phyloP scores from a whole-genome alignment of 1,140 invertebrate genomes.

The Heliconius himera region DNA sequence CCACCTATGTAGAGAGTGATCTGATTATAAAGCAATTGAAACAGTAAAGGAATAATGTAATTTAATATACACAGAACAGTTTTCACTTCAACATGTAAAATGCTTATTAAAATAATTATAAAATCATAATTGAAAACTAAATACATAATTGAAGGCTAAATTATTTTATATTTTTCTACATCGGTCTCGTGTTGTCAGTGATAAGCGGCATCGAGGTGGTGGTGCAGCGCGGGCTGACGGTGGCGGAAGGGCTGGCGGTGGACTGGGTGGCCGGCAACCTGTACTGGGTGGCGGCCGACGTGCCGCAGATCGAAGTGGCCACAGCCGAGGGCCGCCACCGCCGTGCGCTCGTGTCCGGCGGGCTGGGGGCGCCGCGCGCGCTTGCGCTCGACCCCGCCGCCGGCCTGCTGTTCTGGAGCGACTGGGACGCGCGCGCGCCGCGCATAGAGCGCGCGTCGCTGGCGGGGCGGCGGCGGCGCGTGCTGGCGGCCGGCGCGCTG shows the following conservation, averaged over 20 bases:
- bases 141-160: no score
- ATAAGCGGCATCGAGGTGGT: conserved; percentile 91
- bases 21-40: no score
- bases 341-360: conserved; percentile 90
- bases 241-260: conserved; percentile 92
- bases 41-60: no score
- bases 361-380: conserved; percentile 93
- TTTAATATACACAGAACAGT: no score
- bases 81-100: no score
- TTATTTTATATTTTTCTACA: no score
- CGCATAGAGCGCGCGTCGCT: conserved; percentile 93
- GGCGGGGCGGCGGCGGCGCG: conserved; percentile 86
- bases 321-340: conserved; percentile 87
- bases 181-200: conserved; percentile 64
- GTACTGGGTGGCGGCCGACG: conserved; percentile 91
- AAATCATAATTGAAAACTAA: no score
- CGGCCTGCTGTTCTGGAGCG: conserved; percentile 92
- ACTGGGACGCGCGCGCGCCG: conserved; percentile 91
- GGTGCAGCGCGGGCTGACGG: conserved; percentile 91
- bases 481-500: conserved; percentile 86
- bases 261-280: conserved; percentile 93
- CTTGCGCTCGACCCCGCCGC: conserved; percentile 92
- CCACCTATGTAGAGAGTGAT: no score
- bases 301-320: not conserved
- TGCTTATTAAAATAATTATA: no score